These are phyloP conservation scores for Clitarchus hookeri DNA, from an alignment of 2,888 invertebrate species.

Conservation along the genomic window DNA sequence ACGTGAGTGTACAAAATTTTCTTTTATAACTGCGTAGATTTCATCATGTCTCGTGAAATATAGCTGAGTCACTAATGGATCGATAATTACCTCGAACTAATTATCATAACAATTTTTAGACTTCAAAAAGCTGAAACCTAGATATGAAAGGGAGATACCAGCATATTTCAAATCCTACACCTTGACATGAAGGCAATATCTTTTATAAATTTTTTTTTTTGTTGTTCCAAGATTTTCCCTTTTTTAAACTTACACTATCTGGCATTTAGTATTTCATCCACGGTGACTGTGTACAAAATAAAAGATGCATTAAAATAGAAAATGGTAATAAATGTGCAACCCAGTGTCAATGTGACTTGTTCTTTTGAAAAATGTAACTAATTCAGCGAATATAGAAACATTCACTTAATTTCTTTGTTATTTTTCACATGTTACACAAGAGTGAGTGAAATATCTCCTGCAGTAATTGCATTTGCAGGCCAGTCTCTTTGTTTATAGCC, in stretches of 20 bases:
- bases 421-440: too few species aligned
- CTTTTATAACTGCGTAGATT: neutral
- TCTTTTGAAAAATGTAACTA: too few species aligned
- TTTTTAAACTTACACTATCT: neutral
- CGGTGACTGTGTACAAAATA: too few species aligned
- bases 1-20: neutral
- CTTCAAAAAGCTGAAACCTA: constrained; percentile 26
- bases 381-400: too few species aligned
- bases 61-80: constrained; percentile 37
- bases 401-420: too few species aligned
- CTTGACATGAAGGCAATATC: neutral
- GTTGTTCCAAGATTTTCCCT: neutral
- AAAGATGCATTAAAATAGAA: too few species aligned
- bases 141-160: neutral
- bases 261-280: too few species aligned
- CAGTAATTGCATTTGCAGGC: too few species aligned
- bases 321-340: too few species aligned
- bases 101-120: constrained; percentile 35
- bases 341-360: too few species aligned
- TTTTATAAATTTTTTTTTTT: neutral
- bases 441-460: too few species aligned
- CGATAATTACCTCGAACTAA: constrained; percentile 34
- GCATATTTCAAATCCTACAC: neutral
- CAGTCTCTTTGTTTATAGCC: too few species aligned
- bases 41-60: constrained; percentile 34